Base-by-base conservation (phyloP, 2,113 vertebrate species). In the Cariama cristata region DNA sequence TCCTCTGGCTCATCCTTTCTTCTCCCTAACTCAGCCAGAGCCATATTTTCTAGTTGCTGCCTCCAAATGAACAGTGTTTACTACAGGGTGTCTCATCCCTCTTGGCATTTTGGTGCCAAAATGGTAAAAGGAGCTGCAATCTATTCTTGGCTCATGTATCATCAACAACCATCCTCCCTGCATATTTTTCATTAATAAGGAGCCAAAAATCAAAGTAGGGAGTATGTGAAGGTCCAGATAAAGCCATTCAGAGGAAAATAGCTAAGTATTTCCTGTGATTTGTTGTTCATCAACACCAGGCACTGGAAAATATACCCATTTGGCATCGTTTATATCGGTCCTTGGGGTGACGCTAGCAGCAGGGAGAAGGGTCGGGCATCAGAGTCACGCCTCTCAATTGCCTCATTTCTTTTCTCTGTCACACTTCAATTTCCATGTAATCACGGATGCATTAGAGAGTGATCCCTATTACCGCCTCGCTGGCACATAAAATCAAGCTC, bases 1-100 rank as follows among this genome's bases (percentile, higher is more conserved):
- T 40, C 79, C 12, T 77, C 38, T 47, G 72, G 50, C 50, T 90
- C 59, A 59, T 55, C 82, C 7, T 1, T 71, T 73, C 75, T 71
- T 45, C 47, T 59, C 80, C 56, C 60, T 23, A 26, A 52, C n/a
- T 49, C 66, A 14, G 28, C 33, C 17, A 33, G 52, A 86, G 58
- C 45, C 14, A 0, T 79, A 40, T 93, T 93, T 92, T 94, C 86
- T 85, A 79, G 53, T 1, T 67, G 76, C 76, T 47, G 64, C 76
- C 44, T 92, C 73, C 92, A 96, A 91, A 89, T 58, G 80, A 96
- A 8, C 64, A 93, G 56, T 11, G 30, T 92, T 96, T 95, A 89
- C 95, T 96, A 89, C 73, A 82, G 52, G 27, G 27, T 60, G 60
- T 53, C 89, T 94, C 88, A 96, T 81, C 42, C 53, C 69, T 91